Base-by-base conservation (phyloP, 2,888 invertebrate species). In the Hipparchia semele region DNA sequence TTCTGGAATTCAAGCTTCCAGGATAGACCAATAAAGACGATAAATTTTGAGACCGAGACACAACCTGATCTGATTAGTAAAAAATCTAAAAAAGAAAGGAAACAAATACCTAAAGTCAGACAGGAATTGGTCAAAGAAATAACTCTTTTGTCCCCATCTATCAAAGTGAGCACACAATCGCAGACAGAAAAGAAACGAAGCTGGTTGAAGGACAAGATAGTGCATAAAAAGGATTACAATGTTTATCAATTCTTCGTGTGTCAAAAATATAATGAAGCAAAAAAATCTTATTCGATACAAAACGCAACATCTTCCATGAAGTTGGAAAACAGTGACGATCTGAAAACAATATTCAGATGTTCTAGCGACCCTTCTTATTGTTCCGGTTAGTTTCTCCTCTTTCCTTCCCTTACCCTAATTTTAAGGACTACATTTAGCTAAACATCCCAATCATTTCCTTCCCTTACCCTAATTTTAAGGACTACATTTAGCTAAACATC, bases 311-410 rank as follows among this genome's bases (percentile, higher is more conserved):
- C 59, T 65, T 65, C 65, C 10, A 9, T 65, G 33, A 23, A 65
- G 51, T 33, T 12, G 7, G 23, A 78, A 2, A 73, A 70, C 0
- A 89, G 87, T 64, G 88, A 86, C 64, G 90, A 90, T n/a, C 72
- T 92, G 73, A 88, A 84, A 73, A 91, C 90, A 0, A 73, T 92
- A 59, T 92, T 91, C 73, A 79, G 88, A 68, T 90, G 91, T 80
- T 73, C 82, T 12, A 91, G 91, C 75, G 85, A 85, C 45, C 86
- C 87, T 0, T 90, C 90, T 0, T 81, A 79, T 72, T 80, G 79
- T 68, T 78, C 76, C 51, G 75, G 77, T 78, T 69, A 78, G 75
- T 75, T 71, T 59, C 56, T 12, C 62, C 58, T 10, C 13, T 60
- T 56, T 12, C 39, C 58, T 51, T 6, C 6, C 12, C 6, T 39